Conservation (phyloP, 2,888 invertebrate species). For the Hydriomena furcata region DNA sequence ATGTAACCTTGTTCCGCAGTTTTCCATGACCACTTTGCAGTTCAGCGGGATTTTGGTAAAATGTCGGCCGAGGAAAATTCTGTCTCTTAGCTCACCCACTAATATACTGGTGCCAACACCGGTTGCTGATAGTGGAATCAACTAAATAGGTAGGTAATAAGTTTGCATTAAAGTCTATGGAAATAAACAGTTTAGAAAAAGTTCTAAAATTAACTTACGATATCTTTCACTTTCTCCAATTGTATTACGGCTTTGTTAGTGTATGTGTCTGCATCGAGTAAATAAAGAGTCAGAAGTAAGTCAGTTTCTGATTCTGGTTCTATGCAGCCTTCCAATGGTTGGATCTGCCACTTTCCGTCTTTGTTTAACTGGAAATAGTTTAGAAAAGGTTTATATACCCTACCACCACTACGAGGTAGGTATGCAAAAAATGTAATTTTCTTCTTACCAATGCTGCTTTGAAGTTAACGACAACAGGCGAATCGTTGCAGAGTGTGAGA, state of each 20-base stretch:
- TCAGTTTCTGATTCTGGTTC: conserved; percentile 68
- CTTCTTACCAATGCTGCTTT: conserved; percentile 72
- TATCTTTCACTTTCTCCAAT: conserved; percentile 72
- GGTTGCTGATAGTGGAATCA: conserved; percentile 78
- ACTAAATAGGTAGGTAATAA: conserved; percentile 19
- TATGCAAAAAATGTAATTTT: not conserved
- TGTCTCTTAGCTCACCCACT: conserved; percentile 84
- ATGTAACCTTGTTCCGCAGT: conserved; percentile 80
- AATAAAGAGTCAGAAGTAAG: conserved; percentile 56
- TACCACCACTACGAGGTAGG: too few species aligned
- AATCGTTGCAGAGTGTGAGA: conserved; percentile 86
- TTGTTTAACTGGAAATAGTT: conserved; percentile 62
- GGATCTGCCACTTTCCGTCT: conserved; percentile 67
- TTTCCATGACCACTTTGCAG: conserved; percentile 74
- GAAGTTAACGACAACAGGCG: conserved; percentile 86
- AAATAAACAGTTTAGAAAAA: not conserved
- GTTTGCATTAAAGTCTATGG: too few species aligned
- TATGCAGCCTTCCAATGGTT: conserved; percentile 62
- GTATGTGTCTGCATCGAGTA: conserved; percentile 68
- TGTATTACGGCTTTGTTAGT: conserved; percentile 71
- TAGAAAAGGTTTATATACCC: too few species aligned
- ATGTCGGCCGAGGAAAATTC: conserved; percentile 84
- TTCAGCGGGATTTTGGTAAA: conserved; percentile 82
- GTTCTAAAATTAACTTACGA: conserved; percentile 53
- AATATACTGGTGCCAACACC: conserved; percentile 87